Percentiles rank a stretch among this genome's conserved stretches.
These are phyloP conservation scores for Bombus picipes DNA, from an alignment of 1,140 invertebrate species.

Conservation along the genomic window DNA sequence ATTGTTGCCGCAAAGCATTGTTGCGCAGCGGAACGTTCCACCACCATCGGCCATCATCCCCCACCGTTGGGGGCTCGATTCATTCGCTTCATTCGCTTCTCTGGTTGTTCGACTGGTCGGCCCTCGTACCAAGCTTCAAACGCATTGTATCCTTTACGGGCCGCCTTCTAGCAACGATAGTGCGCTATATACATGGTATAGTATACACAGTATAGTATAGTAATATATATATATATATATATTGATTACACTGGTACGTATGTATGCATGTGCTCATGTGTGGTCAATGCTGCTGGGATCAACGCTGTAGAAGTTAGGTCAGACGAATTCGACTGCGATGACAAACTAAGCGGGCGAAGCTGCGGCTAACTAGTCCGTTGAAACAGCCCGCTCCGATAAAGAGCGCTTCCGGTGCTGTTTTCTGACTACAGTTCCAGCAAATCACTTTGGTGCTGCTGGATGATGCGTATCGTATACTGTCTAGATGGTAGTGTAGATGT, in stretches of 20 bases:
- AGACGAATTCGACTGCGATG: constrained; percentile 17
- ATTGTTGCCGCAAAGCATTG: constrained; percentile 79
- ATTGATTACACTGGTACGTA: no score
- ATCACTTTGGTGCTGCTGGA: neutral
- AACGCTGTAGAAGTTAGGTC: constrained; percentile 15
- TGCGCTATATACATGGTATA: neutral
- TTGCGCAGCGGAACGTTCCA: constrained; percentile 65
- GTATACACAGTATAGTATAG: no score
- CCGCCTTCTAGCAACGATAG: constrained; percentile 15
- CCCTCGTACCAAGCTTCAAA: constrained; percentile 45
- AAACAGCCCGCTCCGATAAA: neutral
- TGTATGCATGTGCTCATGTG: neutral
- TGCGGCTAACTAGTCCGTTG: constrained; percentile 12
- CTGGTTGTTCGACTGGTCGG: constrained; percentile 9
- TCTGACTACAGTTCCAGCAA: neutral
- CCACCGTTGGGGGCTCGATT: neutral
- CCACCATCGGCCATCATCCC: constrained; percentile 45
- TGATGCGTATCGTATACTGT: neutral
- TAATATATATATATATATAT: neutral
- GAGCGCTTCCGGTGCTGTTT: neutral
- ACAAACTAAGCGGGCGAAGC: constrained; percentile 44
- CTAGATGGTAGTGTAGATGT: neutral
- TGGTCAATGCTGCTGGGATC: neutral
- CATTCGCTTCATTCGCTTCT: constrained; percentile 39
- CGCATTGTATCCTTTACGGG: constrained; percentile 55